Base-by-base conservation (phyloP, 2,797 vertebrate genomes). In the Anas flavirostris region DNA sequence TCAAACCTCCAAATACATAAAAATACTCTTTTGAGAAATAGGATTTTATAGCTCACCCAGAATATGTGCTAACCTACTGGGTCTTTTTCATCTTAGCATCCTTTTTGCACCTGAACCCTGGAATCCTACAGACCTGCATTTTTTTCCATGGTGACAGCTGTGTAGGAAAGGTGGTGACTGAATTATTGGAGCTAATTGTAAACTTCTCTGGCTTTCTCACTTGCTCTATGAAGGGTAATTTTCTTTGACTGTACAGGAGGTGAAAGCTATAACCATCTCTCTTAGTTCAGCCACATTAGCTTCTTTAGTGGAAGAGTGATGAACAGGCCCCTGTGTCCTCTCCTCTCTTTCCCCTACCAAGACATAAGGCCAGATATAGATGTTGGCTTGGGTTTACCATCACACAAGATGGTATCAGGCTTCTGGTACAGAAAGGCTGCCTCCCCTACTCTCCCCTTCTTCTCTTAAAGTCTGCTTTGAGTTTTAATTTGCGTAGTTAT, bases 341-440 rank as follows among this genome's bases (percentile, higher is more conserved):
- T 76, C 29, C 35, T 35, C 50, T 52, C 18, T 43, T 82, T 35
- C 26, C 15, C 26, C 26, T 86, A 56, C 56, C 60, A 79, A 83
- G 76, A 52, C 4, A 2, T 44, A 74, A 67, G 23, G 67, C 60
- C 37, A 58, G 46, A 75, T 82, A 84, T 31, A 62, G 83, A 82
- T 90, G 56, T 91, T 90, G 89, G 70, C 70, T 79, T 90, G 53
- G 39, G 48, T 86, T 95, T 74, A 37, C 81, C 62, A 66, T 91
- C 31, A 67, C 23, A 43, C 28, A 85, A 66, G 62, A 82, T 70
- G 62, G 48, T 66, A 60, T 84, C 35, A 76, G 35, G 44, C 73
- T 87, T 5, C 78, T 93, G 69, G 16, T 84, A 60, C 23, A 46
- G 80, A 72, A 82, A 82, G 16, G 22, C 48, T 88, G 68, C 59